Conservation (phyloP, 2,888 invertebrate species). For the Oscheius sp. region DNA sequence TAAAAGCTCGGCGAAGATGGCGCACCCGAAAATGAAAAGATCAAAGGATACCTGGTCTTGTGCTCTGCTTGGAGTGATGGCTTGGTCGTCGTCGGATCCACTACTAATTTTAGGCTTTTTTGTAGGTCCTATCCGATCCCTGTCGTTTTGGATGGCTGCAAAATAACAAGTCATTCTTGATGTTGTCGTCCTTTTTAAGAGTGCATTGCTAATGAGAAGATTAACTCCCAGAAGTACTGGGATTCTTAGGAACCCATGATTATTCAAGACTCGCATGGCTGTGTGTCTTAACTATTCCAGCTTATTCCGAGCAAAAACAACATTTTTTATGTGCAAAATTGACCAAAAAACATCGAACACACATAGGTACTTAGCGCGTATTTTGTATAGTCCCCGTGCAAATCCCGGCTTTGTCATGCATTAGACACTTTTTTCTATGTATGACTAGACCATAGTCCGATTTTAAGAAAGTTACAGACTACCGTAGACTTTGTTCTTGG, state of each 20-base stretch:
- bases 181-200: background rate
- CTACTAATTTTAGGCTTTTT: slow-evolving; percentile 66
- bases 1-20: background rate
- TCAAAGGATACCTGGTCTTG: slow-evolving; percentile 53
- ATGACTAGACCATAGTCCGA: background rate
- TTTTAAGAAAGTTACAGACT: background rate
- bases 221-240: slow-evolving; percentile 7
- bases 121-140: slow-evolving; percentile 72
- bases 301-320: background rate
- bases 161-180: slow-evolving; percentile 29
- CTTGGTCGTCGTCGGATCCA: slow-evolving; percentile 60
- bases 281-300: background rate
- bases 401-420: background rate
- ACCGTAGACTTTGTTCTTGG: background rate
- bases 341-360: slow-evolving; percentile 6
- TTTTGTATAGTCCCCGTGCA: no score
- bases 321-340: background rate
- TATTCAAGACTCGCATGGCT: slow-evolving; percentile 25
- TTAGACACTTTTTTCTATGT: background rate
- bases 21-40: slow-evolving; percentile 13
- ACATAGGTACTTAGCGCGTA: no score
- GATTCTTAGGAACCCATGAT: slow-evolving; percentile 17
- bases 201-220: slow-evolving; percentile 24
- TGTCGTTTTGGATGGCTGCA: slow-evolving; percentile 72
- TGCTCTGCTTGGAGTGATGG: slow-evolving; percentile 53